Evolutionary conservation across 2,888 invertebrate genomes (phyloP), one percentile per base, ranked within the genome.

Genomic region (Eilema depressum): DNA sequence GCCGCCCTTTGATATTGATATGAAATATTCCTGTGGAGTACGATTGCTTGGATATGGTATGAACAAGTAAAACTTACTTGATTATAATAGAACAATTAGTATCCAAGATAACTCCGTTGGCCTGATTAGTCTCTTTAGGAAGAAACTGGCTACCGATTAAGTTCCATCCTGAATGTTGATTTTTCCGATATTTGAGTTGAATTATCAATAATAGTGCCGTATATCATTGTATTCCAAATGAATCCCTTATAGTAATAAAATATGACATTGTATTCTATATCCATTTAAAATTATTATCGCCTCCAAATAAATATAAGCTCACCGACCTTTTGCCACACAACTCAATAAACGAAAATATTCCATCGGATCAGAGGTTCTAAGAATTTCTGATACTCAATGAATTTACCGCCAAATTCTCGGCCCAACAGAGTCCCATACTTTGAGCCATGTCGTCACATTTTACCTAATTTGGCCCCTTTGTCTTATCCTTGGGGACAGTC

Each of bases 1-100:
- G 81, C 71, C 69, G 71, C 73, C 73, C 68, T 75, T 71, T 79
- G 76, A 83, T 86, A 86, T 83, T 86, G 85, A 85, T 83, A 80
- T 74, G 63, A 69, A 65, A 75, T 71, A 68, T 63, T 70, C 61
- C 41, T 23, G 41, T 30, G 23, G 60, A 71, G 28, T 23, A 69
- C 3, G 37, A 41, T 47, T 17, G 20, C 66, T 0, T 66, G 75
- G 81, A 83, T 74, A 69, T 62, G 81, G 77, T 66, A 77, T 63
- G n/a, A 59, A 26, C 3, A 26, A 68, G 47, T 67, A 26, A 7
- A 23, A 33, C 17, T 60, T 41, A 4, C 12, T 12, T 11, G 3
- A 12, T 12, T 11, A 12, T 12, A 37, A 12, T 37, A 0, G 37
- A 37, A 10, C 12, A 37, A 1, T 37, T 37, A 37, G 33, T 33